phyloP scores from a whole-genome alignment of 1,140 invertebrate species.

The Elymnias hypermnestra region DNA sequence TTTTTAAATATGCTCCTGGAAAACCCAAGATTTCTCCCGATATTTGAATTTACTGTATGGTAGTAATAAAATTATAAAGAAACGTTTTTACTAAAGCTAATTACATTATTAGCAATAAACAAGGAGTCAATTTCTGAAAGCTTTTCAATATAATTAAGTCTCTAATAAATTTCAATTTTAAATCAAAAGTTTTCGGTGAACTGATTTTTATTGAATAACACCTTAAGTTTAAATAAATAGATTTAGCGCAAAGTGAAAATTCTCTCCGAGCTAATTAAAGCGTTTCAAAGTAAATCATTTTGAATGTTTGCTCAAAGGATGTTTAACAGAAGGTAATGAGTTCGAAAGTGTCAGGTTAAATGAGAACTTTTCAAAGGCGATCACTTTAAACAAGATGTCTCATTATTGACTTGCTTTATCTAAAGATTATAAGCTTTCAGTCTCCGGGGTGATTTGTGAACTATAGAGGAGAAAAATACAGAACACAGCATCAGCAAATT shows the following conservation, averaged over 20 bases:
- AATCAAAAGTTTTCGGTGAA: slow-evolving; percentile 11
- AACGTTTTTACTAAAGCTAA: too few relatives aligned
- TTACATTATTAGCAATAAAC: too few relatives aligned
- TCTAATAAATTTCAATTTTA: slow-evolving; percentile 10
- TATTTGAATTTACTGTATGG: too few relatives aligned
- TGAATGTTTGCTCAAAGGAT: slow-evolving; percentile 10
- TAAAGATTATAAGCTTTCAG: background rate
- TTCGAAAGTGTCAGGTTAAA: slow-evolving; percentile 2
- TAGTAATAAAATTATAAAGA: too few relatives aligned
- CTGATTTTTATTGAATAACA: slow-evolving; percentile 5
- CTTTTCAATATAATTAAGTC: slow-evolving; percentile 1
- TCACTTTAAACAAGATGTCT: slow-evolving; percentile 1
- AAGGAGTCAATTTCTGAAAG: background rate
- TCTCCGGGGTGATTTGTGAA: background rate
- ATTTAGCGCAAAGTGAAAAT: slow-evolving; percentile 5
- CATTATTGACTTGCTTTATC: background rate
- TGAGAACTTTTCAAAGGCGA: background rate
- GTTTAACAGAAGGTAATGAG: slow-evolving; percentile 1
- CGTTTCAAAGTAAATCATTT: slow-evolving; percentile 6
- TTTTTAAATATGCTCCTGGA: too few relatives aligned
- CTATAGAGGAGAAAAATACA: too few relatives aligned
- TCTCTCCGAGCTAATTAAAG: slow-evolving; percentile 7
- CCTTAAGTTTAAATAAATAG: too few relatives aligned
- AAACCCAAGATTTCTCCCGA: too few relatives aligned
- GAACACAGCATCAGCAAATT: too few relatives aligned